Percentiles rank a stretch among this genome's conserved stretches.
Conservation (phyloP, 2,888 invertebrate species). For the Parascotia fuliginaria region DNA sequence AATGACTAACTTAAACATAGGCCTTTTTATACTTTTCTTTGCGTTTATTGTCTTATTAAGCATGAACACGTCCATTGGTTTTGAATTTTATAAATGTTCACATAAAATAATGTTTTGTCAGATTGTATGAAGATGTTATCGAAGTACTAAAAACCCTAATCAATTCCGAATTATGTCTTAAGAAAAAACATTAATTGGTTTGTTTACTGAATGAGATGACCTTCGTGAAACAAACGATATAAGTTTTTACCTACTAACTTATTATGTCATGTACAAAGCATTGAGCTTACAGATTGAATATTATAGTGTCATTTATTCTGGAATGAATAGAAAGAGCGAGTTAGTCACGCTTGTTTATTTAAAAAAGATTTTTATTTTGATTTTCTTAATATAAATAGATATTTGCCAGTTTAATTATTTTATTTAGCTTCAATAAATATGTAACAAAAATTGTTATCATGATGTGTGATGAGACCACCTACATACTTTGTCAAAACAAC, state of each 20-base stretch:
- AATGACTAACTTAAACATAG: neutral
- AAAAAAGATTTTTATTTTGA: slow-evolving; percentile 24
- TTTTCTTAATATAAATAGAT: too few species aligned
- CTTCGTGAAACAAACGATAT: slow-evolving; percentile 36
- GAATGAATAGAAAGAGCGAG: neutral
- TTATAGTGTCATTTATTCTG: neutral
- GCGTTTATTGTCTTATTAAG: slow-evolving; percentile 1
- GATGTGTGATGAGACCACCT: too few species aligned
- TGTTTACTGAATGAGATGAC: slow-evolving; percentile 51
- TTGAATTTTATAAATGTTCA: neutral
- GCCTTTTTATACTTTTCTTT: neutral
- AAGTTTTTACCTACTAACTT: slow-evolving; percentile 38
- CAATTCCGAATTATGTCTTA: slow-evolving; percentile 38
- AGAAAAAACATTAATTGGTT: slow-evolving; percentile 53
- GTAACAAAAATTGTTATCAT: too few species aligned
- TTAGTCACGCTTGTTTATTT: neutral
- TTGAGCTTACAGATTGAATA: slow-evolving; percentile 1
- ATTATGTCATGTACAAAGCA: neutral
- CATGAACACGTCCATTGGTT: neutral
- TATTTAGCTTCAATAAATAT: too few species aligned
- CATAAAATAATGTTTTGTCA: slow-evolving; percentile 8
- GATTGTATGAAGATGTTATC: slow-evolving; percentile 19
- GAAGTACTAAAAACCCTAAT: slow-evolving; percentile 38
- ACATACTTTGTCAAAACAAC: too few species aligned
- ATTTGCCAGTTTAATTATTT: too few species aligned